Base-by-base conservation (phyloP, 2,888 invertebrate genomes). In the Tanypteryx hageni region DNA sequence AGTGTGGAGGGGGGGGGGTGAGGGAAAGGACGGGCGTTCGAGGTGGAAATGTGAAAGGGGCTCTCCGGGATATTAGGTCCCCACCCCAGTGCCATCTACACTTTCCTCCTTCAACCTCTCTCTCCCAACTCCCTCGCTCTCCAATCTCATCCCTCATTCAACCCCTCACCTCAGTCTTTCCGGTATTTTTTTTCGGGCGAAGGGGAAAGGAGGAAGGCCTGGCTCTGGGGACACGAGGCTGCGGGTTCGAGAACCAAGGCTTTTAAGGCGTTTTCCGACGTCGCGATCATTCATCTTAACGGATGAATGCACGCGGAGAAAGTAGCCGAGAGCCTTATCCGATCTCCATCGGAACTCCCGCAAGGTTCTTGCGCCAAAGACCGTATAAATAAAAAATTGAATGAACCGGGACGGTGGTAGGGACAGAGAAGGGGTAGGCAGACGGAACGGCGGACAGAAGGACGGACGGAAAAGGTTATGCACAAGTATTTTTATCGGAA, bases 41-140 rank as follows among this genome's bases (percentile, higher is more conserved):
- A 89, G 61, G 86, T 89, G 61, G 86, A 61, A 89, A 86, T 86
- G 86, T 59, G 86, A 86, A 86, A 89, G 44, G 89, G 85, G 93
- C 93, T 93, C 92, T 93, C 92, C 93, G 92, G 92, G 92, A 93
- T 93, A 93, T 93, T 93, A 93, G 92, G 83, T 92, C 56, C 83
- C 92, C 82, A 31, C 92, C 89, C 83, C 92, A 57, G 58, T 58
- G 86, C 86, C 86, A n/a, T 83, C 89, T 89, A 59, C 44, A 61
- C 56, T 18, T 57, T 57, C 18, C 57, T 57, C 83, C n/a, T 44
- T 83, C 83, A 56, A 83, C 83, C 57, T 56, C 83, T 83, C 56
- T 44, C 56, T n/a, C 56, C 64, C 64, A 31, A 57, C 16, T 57
- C 57, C 57, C 57, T 16, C 84, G n/a, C n/a, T 16, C 56, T 56